Evolutionary conservation across 2,113 vertebrate species (phyloP), one percentile per base, ranked within the genome.

Genomic region (Struthio camelus): DNA sequence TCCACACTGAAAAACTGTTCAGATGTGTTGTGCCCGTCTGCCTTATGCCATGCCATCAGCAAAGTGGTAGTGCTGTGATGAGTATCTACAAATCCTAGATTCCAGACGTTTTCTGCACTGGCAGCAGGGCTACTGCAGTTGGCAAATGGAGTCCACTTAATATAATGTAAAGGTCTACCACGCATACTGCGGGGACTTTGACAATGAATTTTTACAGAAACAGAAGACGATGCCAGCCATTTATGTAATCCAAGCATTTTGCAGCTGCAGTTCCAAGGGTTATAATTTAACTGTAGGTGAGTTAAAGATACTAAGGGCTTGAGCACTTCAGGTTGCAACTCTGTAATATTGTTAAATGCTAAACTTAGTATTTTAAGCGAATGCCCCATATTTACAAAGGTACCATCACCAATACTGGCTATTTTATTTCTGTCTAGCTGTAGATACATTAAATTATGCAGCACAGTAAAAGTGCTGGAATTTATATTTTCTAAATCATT

Each of bases 201-300:
- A 87, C 98, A 98, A 88, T 77, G 85, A 91, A 98, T 94, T 96
- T 96, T 98, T 91, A 97, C 82, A 82, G 96, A 96, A 96, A 98
- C 10, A 48, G 96, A 90, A 94, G 98, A 98, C 3, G 94, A 97
- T 50, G 82, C 64, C 18, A 98, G 85, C 97, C 98, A 98, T 65
- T 96, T 97, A 28, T 92, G 97, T 75, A 98, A 96, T 2, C 73
- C 66, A 71, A 96, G 82, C 56, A 98, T 93, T 96, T 89, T 97
- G 95, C 98, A 98, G 90, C 95, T 97, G 96, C 98, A 98, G 85
- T 98, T 96, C 98, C 98, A 98, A 91, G 98, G 98, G 96, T 98
- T 98, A 70, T 96, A 97, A 94, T 96, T 96, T 82, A 98, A 92
- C 38, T 97, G 97, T 59, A 98, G 96, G 70, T 96, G 96, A 93